Base-by-base conservation (phyloP, 2,888 invertebrate genomes). In the Gerris lacustris region DNA sequence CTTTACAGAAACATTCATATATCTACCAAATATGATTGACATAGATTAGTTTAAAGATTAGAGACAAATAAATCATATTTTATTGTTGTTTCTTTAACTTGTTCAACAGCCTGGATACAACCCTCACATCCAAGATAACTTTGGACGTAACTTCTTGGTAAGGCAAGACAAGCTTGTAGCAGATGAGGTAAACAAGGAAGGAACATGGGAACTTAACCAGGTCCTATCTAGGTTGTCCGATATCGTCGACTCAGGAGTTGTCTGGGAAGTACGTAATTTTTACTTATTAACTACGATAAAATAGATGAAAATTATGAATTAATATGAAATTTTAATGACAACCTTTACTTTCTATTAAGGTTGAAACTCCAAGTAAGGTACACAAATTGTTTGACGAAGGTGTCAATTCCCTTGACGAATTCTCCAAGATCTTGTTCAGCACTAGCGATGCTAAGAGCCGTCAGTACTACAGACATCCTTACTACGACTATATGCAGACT, bases 121-220 rank as follows among this genome's bases (percentile, higher is more conserved):
- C 81, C 86, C 87, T 0, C 83, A 84, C 79, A 77, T 86, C 79
- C 78, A 79, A 70, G 79, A 82, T 72, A 82, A 83, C 77, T 86
- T 85, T 74, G 86, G 86, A 69, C 80, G 85, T 15, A 82, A 84
- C 71, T 77, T 85, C 67, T 83, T 85, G 0, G 81, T 82, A 55
- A 83, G 86, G 73, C 79, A 82, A 1, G 82, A 84, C 77, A 81
- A 83, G 77, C 80, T 81, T 70, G 76, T 79, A 67, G 81, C 82
- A 66, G 78, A 82, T 67, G 79, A 83, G 71, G 78, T 82, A 66
- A 76, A 82, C 44, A 80, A 83, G 70, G 75, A 84, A 9, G 66
- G 66, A 17, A 2, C 43, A 9, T 66, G 66, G 66, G 43, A 66
- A 62, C 9, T 63, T 63, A 73, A 73, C 69, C 67, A 55, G 55